phyloP scores from a whole-genome alignment of 2,888 invertebrate genomes.

The Heliconius cydno region DNA sequence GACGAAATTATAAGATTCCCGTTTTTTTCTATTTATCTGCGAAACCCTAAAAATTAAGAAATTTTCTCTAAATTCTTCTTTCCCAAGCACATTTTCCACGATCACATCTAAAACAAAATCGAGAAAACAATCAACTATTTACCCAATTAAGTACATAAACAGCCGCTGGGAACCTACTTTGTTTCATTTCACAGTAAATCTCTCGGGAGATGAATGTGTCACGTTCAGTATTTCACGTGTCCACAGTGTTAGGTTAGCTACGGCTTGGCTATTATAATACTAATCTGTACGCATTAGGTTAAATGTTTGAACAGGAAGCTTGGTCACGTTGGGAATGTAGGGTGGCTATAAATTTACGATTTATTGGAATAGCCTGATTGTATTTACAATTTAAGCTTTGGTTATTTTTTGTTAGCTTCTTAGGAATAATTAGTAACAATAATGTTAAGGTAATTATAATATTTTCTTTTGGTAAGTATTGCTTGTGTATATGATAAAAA shows the following conservation, averaged over 20 bases:
- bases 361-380: no score
- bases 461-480: no score
- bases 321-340: not conserved
- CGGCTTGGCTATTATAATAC: slow-evolving; percentile 24
- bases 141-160: slow-evolving; percentile 6
- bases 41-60: no score
- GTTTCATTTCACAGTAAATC: slow-evolving; percentile 26
- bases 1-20: no score
- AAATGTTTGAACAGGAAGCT: slow-evolving; percentile 19
- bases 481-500: no score
- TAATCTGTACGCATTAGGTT: slow-evolving; percentile 21
- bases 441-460: no score
- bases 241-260: slow-evolving; percentile 13
- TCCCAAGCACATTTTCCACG: rapidly evolving
- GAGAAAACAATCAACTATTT: not conserved
- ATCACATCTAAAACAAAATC: not conserved
- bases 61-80: no score
- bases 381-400: no score
- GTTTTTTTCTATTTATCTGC: no score
- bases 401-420: no score
- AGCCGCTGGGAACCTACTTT: slow-evolving; percentile 9
- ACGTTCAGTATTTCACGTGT: slow-evolving; percentile 26
- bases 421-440: no score
- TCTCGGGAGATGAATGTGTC: slow-evolving; percentile 14
- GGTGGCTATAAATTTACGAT: not conserved